These are phyloP conservation scores for Patagioenas fasciata DNA, from an alignment of 2,113 vertebrate species.

Conservation along the genomic window DNA sequence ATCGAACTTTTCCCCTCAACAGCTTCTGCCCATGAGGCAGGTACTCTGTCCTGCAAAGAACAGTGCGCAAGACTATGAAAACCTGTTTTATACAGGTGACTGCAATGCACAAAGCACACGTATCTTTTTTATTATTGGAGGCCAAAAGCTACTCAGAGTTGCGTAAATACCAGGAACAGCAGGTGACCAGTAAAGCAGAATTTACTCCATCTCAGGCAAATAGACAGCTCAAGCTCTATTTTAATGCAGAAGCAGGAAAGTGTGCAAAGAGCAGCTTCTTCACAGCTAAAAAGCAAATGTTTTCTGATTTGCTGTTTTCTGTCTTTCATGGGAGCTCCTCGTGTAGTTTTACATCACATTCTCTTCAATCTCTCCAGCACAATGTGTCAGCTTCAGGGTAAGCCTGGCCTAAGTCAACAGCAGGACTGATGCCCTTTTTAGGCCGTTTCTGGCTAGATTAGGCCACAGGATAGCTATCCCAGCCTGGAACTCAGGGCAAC, in stretches of 20 bases:
- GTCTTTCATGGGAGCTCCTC: background rate
- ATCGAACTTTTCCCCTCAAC: background rate
- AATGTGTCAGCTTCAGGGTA: background rate
- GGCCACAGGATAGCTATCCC: accelerated
- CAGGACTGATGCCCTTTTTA: background rate
- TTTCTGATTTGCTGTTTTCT: background rate
- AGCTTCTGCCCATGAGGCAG: background rate
- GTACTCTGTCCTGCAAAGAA: background rate
- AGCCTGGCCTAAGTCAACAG: background rate
- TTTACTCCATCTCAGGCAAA: background rate
- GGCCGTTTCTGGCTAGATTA: background rate
- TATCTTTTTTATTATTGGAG: background rate
- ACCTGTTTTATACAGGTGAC: background rate
- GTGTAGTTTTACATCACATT: background rate
- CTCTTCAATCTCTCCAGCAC: background rate
- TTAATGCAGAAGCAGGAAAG: background rate
- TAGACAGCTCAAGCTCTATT: background rate
- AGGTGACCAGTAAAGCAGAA: background rate
- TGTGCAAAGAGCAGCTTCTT: background rate
- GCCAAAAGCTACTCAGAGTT: conserved; percentile 1
- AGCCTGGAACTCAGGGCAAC: background rate
- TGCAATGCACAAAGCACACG: background rate
- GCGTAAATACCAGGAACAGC: background rate
- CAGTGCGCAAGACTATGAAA: background rate
- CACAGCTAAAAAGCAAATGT: background rate